Evolutionary conservation across 2,113 vertebrate genomes (phyloP), one percentile per base, ranked within the genome.

Genomic region (Amphiprion percula): DNA sequence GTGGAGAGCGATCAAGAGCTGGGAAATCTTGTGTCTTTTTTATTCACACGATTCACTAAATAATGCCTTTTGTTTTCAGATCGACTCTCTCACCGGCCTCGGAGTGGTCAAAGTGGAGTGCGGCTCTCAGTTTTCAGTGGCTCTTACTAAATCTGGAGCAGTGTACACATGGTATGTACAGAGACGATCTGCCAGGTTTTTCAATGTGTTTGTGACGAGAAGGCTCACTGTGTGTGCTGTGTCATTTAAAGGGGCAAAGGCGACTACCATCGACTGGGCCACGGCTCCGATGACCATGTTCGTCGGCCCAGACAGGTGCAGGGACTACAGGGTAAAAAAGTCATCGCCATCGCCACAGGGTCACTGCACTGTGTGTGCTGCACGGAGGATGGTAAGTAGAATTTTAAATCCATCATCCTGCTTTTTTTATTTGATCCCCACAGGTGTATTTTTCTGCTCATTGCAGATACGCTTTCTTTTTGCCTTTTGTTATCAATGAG

Each of bases 311-410:
- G 97, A 67, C 98, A 99, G 91, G 98, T 99, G 64, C 98, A 99
- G 86, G 98, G 98, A 1, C 94, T 99, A 2, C 98, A 99, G 87
- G 98, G 98, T 64, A 99, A 99, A 91, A 99, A 99, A 88, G 98
- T 99, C 83, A 98, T 98, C 30, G 98, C 98, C 56, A 98, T 99
- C 17, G 98, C 98, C 66, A 99, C 98, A 0, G 98, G 98, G 5
- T 99, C 98, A 41, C 94, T 99, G 85, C 98, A 99, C 90, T 99
- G 98, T 26, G 98, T 99, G n/a, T 99, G 97, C 92, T 99, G 98
- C 94, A 98, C 98, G 1, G 98, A 99, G 83, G 98, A 99, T 8
- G 98, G 98, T 99, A 96, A 14, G 93, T 26, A 16, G 53, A n/a
- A 52, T 7, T 4, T 39, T 55, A n/a, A 21, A 11, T n/a, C 6